These are phyloP conservation scores for Euzetes globulus DNA, from an alignment of 2,888 invertebrate species.

Conservation along the genomic window DNA sequence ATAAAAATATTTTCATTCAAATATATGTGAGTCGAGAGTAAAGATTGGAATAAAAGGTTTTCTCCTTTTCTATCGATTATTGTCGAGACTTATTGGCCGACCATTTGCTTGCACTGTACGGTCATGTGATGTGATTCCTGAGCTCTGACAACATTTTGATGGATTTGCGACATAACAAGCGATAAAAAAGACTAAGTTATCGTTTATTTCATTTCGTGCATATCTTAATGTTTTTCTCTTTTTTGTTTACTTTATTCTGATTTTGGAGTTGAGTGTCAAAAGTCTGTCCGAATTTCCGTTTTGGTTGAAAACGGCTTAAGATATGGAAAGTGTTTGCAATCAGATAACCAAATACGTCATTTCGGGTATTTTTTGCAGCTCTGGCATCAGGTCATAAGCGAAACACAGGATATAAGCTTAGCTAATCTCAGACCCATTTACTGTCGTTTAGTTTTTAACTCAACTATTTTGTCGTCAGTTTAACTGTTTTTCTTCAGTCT, in stretches of 20 bases:
- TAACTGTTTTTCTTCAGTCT: background rate
- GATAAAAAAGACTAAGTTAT: background rate
- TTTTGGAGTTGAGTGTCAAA: background rate
- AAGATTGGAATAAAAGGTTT: too few species aligned
- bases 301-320: constrained; percentile 24
- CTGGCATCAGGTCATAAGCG: constrained; percentile 14
- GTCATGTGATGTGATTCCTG: background rate
- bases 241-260: constrained; percentile 13
- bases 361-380: background rate
- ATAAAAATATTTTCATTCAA: background rate
- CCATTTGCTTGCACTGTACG: too few species aligned
- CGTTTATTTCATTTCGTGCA: background rate
- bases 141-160: background rate
- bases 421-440: constrained; percentile 1
- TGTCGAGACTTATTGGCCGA: too few species aligned
- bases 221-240: background rate
- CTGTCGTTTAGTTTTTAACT: background rate
- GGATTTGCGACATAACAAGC: constrained; percentile 2
- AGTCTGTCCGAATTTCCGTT: constrained; percentile 22
- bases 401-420: constrained; percentile 21
- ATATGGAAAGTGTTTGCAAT: constrained; percentile 19
- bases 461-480: constrained; percentile 14
- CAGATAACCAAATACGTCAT: constrained; percentile 4
- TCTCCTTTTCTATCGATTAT: too few species aligned
- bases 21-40: too few species aligned